These are phyloP conservation scores for Morinoia aosen DNA, from an alignment of 2,888 invertebrate genomes.

Conservation along the genomic window DNA sequence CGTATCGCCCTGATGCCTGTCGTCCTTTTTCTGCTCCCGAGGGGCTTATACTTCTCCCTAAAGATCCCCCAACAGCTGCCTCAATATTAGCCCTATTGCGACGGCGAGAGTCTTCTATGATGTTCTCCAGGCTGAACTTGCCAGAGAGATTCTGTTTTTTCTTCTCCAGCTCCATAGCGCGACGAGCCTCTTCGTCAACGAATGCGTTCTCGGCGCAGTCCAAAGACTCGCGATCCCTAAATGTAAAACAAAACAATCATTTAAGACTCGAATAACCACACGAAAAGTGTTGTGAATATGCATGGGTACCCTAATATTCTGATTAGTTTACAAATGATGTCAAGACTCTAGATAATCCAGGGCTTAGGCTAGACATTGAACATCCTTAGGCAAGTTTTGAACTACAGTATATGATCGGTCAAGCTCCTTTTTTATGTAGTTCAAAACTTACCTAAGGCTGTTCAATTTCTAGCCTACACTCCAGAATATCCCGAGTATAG, in stretches of 20 bases:
- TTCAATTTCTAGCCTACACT: too few species aligned
- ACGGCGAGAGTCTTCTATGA: conserved; percentile 13
- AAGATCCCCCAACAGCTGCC: conserved; percentile 24
- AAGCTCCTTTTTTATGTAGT: too few species aligned
- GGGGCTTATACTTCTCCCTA: background rate
- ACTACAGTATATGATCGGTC: too few species aligned
- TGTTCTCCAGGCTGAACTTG: conserved; percentile 47
- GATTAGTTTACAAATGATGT: too few species aligned
- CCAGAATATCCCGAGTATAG: too few species aligned
- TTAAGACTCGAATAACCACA: background rate
- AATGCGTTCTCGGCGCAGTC: conserved; percentile 19
- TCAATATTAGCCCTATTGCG: conserved; percentile 24
- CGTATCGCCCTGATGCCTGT: background rate
- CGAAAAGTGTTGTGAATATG: background rate
- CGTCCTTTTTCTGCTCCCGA: background rate
- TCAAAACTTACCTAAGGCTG: too few species aligned
- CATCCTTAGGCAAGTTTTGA: too few species aligned
- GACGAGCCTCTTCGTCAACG: background rate
- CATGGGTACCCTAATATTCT: too few species aligned
- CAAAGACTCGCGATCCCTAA: conserved; percentile 8
- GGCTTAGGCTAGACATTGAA: too few species aligned
- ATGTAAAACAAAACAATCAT: background rate
- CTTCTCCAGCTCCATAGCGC: background rate
- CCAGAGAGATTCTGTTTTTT: conserved; percentile 35
- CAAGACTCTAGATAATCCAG: too few species aligned